Evolutionary conservation across 1,140 invertebrate species (phyloP), one percentile per base, ranked within the genome.

Genomic region (Lamellibrachia luymesi): DNA sequence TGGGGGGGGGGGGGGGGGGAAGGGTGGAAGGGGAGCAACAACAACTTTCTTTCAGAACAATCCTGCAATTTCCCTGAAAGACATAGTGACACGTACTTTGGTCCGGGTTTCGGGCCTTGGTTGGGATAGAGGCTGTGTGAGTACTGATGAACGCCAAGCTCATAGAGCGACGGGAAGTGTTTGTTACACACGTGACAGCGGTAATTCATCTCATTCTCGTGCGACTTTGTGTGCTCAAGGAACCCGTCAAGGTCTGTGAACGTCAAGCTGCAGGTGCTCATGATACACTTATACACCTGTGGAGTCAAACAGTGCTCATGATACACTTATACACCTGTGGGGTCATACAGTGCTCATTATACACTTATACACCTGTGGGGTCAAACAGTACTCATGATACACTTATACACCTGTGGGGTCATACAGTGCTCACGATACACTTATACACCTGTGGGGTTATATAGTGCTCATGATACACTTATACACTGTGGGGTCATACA

Each of bases 281-380:
- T 96, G 52, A 97, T 97, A 95, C 97, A 98, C 94, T 97, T 97
- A 95, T 97, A 97, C 4, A 97, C 97, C 97, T 97, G 96, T 27
- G 50, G 50, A 2, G 50, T 80, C 64, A 80, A 2, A 80, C 38
- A 38, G 38, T 38, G 64, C 6, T 56, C 52, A 96, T 25, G 96
- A 94, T 89, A 93, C 56, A 38, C 7, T 56, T 38, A 38, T 38
- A 38, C 38, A 38, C 38, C 38, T 38, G 38, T 38, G 38, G 38
- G 38, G 38, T 38, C 38, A 38, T 38, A 38, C 38, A 38, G 38
- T 38, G 38, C 38, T 38, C 13, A 56, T 7, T 13, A 56, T 56
- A 7, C 38, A 38, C 38, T 38, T 38, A 38, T 38, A 38, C 38
- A 38, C 52, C 52, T 13, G 6, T 56, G 52, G 6, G 52, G 52